These are phyloP conservation scores for Apogon talboti DNA, from an alignment of 2,797 vertebrate species.

Conservation along the genomic window DNA sequence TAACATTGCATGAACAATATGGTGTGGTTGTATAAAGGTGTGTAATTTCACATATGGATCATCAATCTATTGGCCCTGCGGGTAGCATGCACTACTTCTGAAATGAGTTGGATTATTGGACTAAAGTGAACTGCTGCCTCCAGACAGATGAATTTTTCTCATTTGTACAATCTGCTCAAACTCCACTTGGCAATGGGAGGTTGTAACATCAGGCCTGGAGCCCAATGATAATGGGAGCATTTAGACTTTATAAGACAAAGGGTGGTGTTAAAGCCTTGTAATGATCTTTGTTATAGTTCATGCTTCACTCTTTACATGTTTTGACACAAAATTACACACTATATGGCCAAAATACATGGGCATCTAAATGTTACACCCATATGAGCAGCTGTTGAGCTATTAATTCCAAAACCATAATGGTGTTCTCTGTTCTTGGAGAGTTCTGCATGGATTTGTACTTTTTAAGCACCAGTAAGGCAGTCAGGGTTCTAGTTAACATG, in stretches of 20 bases:
- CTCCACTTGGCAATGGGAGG: slow-evolving; percentile 73
- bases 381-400: slow-evolving; percentile 1
- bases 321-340: slow-evolving; percentile 40
- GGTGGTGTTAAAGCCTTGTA: slow-evolving; percentile 62
- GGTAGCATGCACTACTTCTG: slow-evolving; percentile 61
- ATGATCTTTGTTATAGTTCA: slow-evolving; percentile 69
- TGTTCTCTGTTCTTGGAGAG: background rate
- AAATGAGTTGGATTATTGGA: slow-evolving; percentile 72
- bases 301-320: slow-evolving; percentile 57
- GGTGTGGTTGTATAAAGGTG: slow-evolving; percentile 49
- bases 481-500: slow-evolving; percentile 13
- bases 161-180: slow-evolving; percentile 78
- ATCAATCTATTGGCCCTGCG: slow-evolving; percentile 64
- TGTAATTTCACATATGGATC: slow-evolving; percentile 69
- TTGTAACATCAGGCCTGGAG: slow-evolving; percentile 77
- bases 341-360: slow-evolving; percentile 30
- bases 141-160: slow-evolving; percentile 70
- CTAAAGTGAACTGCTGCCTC: slow-evolving; percentile 68
- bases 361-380: background rate
- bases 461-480: slow-evolving; percentile 11
- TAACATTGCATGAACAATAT: slow-evolving; percentile 24
- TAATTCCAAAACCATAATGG: slow-evolving; percentile 9
- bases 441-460: slow-evolving; percentile 17
- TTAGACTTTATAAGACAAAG: slow-evolving; percentile 76
- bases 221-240: slow-evolving; percentile 72